Percentiles rank a stretch among this genome's conserved stretches.
phyloP scores from a whole-genome alignment of 1,140 invertebrate species.

The Triops cancriformis region DNA sequence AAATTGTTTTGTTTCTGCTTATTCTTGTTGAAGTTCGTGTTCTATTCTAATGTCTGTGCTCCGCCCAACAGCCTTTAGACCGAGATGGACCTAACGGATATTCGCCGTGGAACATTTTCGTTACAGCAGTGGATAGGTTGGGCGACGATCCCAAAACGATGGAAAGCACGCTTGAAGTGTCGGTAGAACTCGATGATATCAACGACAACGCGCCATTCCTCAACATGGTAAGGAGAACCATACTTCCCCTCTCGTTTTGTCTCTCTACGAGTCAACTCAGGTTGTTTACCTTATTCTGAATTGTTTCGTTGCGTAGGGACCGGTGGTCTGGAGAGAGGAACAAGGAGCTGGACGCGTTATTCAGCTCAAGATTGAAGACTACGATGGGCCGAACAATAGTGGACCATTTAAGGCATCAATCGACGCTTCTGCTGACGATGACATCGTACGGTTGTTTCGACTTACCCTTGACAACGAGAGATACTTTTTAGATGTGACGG shows the following conservation, averaged over 20 bases:
- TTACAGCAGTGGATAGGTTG: conserved; percentile 72
- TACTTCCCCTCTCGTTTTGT: conserved; percentile 3
- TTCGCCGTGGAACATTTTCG: conserved; percentile 69
- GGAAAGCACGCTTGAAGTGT: conserved; percentile 55
- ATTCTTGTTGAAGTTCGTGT: conserved; percentile 15
- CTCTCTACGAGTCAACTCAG: not conserved
- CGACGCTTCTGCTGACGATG: conserved; percentile 52
- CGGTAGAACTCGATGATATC: conserved; percentile 67
- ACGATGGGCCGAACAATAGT: conserved; percentile 66
- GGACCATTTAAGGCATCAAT: conserved; percentile 68
- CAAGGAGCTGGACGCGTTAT: conserved; percentile 53
- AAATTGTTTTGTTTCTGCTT: not conserved
- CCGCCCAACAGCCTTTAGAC: conserved; percentile 55
- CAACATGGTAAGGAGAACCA: conserved; percentile 52
- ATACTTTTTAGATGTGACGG: conserved; percentile 16
- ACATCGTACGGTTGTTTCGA: conserved; percentile 60
- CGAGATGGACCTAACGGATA: conserved; percentile 75
- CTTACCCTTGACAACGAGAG: conserved; percentile 41
- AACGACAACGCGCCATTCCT: conserved; percentile 84
- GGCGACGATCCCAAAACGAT: conserved; percentile 50
- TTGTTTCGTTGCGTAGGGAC: conserved; percentile 38
- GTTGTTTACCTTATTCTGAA: not conserved
- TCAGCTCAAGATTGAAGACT: conserved; percentile 63
- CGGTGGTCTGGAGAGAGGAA: conserved; percentile 75
- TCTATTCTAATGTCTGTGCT: not conserved